phyloP scores from a whole-genome alignment of 2,113 vertebrate genomes.

The Phalacrocorax pelagicus region DNA sequence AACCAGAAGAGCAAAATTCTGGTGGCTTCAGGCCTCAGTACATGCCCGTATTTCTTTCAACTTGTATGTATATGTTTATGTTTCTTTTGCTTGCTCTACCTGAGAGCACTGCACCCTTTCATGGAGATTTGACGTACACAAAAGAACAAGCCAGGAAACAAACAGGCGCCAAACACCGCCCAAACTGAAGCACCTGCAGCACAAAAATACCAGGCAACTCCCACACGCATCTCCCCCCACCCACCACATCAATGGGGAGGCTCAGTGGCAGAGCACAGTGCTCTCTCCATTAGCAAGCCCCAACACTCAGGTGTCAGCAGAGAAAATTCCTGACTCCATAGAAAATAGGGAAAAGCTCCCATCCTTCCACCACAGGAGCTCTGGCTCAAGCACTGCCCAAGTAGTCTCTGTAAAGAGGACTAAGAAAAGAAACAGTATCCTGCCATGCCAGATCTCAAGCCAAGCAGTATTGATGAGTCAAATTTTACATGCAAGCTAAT shows the following conservation, averaged over 20 bases:
- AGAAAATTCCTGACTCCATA: not conserved
- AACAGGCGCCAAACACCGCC: fast-evolving
- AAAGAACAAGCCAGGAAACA: not conserved
- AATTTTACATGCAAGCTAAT: not conserved
- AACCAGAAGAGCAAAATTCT: not conserved
- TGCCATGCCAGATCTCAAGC: not conserved
- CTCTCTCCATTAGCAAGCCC: not conserved
- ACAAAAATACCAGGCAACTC: not conserved
- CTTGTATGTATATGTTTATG: not conserved
- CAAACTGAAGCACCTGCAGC: constrained; percentile 4
- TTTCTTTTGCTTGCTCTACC: not conserved
- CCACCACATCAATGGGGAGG: constrained; percentile 8
- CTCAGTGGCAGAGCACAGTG: fast-evolving
- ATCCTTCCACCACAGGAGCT: not conserved
- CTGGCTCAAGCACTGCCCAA: fast-evolving
- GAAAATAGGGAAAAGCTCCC: not conserved
- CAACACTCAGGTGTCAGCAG: not conserved
- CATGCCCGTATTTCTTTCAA: not conserved
- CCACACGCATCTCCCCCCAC: not conserved
- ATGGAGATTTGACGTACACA: not conserved
- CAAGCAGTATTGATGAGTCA: not conserved
- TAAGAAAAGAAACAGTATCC: not conserved
- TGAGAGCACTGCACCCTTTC: not conserved
- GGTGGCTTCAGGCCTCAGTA: not conserved
- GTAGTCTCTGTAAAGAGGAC: not conserved